Evolutionary conservation across 2,888 invertebrate species (phyloP), one percentile per base, ranked within the genome.

Genomic region (Lapara coniferarum): DNA sequence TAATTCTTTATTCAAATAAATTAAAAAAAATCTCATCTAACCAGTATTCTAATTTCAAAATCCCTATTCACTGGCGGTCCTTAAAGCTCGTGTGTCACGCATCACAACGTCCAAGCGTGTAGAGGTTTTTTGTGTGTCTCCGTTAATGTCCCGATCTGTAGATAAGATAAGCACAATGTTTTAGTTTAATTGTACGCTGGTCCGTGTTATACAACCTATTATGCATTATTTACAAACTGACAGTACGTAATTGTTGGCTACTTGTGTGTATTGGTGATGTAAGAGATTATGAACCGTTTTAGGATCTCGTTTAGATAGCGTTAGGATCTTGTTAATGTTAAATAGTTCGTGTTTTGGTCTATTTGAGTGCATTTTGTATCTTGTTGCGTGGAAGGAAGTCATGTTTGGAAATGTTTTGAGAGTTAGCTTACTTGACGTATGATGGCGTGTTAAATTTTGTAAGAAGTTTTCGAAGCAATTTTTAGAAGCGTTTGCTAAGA

Each of bases 101-200:
- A 66, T 67, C 58, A 66, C 58, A 66, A 51, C 66, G 57, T 58
- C 55, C 66, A 66, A 44, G 52, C 63, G 49, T 63, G 63, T 63
- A 63, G 57, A 86, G 79, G 85, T 86, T 89, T 89, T 92, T 91
- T 91, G 86, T 87, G 77, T 77, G 77, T 80, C 80, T 79, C 84
- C 84, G 91, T 91, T 93, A 93, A 93, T 93, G 93, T 91, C 78
- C 81, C 85, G 92, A 91, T 91, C 77, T 75, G 55, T 74, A 86
- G 93, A 93, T 93, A 82, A 93, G 93, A 93, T 92, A 91, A 75
- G 87, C 87, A 87, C 83, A 87, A 85, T 92, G 91, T 92, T 92
- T 90, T 89, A 87, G 86, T 92, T 90, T 92, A 92, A 92, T 92
- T 92, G 91, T 88, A 89, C 82, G 77, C 77, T 78, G 85, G 85